phyloP scores from a whole-genome alignment of 1,140 invertebrate genomes.

The Trialeurodes vaporariorum region DNA sequence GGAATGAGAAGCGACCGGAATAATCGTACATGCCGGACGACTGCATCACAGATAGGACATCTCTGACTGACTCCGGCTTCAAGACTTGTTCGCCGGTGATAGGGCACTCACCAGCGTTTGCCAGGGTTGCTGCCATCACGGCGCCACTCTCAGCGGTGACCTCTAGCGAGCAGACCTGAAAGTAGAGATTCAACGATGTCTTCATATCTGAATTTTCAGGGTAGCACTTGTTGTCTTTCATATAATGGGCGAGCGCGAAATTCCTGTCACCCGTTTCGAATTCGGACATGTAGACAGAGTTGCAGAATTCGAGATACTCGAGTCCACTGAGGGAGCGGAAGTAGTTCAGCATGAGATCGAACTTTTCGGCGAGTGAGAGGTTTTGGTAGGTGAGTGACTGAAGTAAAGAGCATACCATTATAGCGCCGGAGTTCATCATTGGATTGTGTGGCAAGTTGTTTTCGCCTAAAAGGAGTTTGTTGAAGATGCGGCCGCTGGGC shows the following conservation, averaged over 20 bases:
- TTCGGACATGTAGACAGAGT: constrained; percentile 52
- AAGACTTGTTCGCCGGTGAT: constrained; percentile 46
- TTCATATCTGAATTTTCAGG: constrained; percentile 40
- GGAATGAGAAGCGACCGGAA: constrained; percentile 34
- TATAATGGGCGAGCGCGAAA: constrained; percentile 54
- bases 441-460: constrained; percentile 47
- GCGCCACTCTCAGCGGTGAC: constrained; percentile 45
- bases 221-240: constrained; percentile 51
- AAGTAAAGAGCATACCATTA: constrained; percentile 45
- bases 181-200: constrained; percentile 55
- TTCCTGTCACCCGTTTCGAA: constrained; percentile 50
- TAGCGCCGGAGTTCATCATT: constrained; percentile 48
- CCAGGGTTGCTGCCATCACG: constrained; percentile 52
- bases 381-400: constrained; percentile 24
- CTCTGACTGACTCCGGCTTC: constrained; percentile 34
- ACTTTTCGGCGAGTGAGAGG: constrained; percentile 6
- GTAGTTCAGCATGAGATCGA: constrained; percentile 10
- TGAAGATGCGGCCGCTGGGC: not conserved
- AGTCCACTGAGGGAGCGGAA: constrained; percentile 41
- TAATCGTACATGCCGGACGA: constrained; percentile 48
- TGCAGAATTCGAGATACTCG: constrained; percentile 53
- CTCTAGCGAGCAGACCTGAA: constrained; percentile 55
- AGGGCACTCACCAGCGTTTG: constrained; percentile 57
- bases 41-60: constrained; percentile 44
- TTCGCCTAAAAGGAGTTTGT: constrained; percentile 32